These are phyloP conservation scores for Neoascia interrupta DNA, from an alignment of 2,888 invertebrate species.

Conservation along the genomic window DNA sequence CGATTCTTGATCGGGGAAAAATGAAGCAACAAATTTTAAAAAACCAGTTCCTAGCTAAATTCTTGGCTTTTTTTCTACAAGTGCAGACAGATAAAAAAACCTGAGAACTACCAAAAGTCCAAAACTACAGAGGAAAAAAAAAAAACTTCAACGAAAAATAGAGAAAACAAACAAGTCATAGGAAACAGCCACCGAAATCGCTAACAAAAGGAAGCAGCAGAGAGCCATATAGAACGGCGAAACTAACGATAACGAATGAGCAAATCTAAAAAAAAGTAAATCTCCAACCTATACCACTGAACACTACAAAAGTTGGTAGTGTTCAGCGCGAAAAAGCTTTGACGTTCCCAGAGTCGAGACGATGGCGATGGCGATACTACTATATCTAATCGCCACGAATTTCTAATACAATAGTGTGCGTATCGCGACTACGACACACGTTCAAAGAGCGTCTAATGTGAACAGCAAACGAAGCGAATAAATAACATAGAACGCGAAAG, in stretches of 20 bases:
- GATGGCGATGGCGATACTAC: not conserved
- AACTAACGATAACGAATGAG: not conserved
- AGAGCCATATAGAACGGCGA: not conserved
- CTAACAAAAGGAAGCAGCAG: conserved; percentile 11
- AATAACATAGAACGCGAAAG: conserved; percentile 66
- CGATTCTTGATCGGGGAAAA: conserved; percentile 3
- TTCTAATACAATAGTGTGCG: conserved; percentile 34
- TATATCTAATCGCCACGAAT: conserved; percentile 42
- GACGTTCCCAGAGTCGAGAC: conserved; percentile 9
- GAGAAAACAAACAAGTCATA: too few species aligned
- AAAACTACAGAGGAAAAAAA: conserved; percentile 4
- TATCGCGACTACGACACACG: conserved; percentile 13
- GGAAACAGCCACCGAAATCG: conserved; percentile 30
- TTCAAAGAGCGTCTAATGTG: conserved; percentile 32
- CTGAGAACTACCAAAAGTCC: conserved; percentile 9
- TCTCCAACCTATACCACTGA: conserved; percentile 39
- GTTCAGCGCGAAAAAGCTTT: conserved; percentile 30
- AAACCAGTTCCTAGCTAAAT: conserved; percentile 62
- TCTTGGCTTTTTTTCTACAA: too few species aligned
- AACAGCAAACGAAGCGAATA: conserved; percentile 48
- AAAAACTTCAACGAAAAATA: conserved; percentile 35
- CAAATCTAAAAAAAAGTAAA: conserved; percentile 32
- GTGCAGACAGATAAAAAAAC: conserved; percentile 47
- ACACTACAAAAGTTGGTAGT: conserved; percentile 16
- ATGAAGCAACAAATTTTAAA: not conserved